These are phyloP conservation scores for Climacteris rufus DNA, from an alignment of 2,113 vertebrate genomes.

Conservation along the genomic window DNA sequence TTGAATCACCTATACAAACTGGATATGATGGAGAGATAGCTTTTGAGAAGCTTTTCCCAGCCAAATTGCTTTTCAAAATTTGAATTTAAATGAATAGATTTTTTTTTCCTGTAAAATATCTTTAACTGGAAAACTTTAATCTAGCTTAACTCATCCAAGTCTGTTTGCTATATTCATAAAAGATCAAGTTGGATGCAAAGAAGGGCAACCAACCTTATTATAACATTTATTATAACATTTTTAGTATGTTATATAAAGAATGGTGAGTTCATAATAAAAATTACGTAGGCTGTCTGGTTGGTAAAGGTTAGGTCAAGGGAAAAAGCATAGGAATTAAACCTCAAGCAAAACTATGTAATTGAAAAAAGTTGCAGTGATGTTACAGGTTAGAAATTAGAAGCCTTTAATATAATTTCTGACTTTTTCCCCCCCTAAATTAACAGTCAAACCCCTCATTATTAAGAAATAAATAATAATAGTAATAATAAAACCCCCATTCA, in stretches of 20 bases:
- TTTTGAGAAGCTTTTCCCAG: neutral
- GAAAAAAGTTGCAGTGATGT: neutral
- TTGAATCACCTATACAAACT: neutral
- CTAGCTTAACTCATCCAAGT: neutral
- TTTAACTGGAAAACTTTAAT: neutral
- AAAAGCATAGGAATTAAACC: neutral
- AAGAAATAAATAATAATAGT: neutral
- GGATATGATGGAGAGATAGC: neutral
- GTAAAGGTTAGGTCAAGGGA: neutral
- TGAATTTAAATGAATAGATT: neutral
- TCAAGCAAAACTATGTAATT: neutral
- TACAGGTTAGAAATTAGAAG: neutral
- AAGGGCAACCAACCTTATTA: too few relatives aligned
- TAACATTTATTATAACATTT: too few relatives aligned
- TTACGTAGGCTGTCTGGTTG: neutral
- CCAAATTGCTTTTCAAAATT: neutral
- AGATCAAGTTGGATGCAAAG: neutral
- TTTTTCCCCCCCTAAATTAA: accelerated
- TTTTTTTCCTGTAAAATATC: neutral
- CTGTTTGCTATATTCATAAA: neutral
- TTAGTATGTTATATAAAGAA: neutral
- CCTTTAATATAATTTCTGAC: neutral
- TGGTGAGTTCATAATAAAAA: neutral
- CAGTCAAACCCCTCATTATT: neutral
- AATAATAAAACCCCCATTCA: too few relatives aligned